Percentiles rank a stretch among this genome's conserved stretches.
phyloP scores from a whole-genome alignment of 2,113 vertebrate genomes.

The Hemiprocne comata region DNA sequence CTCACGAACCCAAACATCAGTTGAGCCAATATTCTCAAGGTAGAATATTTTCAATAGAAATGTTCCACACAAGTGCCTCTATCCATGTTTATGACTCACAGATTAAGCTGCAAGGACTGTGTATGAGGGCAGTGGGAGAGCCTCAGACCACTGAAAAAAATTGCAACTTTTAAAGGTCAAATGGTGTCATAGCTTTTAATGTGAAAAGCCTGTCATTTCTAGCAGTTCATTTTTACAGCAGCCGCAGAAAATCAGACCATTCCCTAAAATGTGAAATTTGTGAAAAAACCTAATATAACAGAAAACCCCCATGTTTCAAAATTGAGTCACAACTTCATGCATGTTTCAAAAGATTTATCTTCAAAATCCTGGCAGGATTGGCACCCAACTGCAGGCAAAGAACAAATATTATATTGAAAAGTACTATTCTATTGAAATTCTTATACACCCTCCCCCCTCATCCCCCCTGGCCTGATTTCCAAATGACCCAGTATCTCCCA shows the following conservation, averaged over 20 bases:
- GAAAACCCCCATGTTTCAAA: accelerated
- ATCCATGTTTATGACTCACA: not conserved
- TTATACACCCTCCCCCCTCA: no score
- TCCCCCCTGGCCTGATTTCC: not conserved
- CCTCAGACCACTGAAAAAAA: not conserved
- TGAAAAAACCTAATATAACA: not conserved
- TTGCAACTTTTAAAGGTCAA: not conserved
- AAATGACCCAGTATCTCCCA: not conserved
- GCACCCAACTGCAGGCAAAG: not conserved
- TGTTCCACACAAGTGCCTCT: not conserved
- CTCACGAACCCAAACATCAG: slow-evolving; percentile 40
- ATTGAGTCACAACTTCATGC: not conserved
- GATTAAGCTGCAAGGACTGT: not conserved
- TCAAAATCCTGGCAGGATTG: not conserved
- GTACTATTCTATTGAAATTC: not conserved
- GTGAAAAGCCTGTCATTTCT: not conserved
- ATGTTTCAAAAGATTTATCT: not conserved
- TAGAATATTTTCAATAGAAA: not conserved
- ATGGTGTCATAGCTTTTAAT: not conserved
- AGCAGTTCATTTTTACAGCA: not conserved
- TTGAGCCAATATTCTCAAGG: slow-evolving; percentile 12
- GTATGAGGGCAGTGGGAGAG: not conserved
- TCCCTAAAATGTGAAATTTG: not conserved
- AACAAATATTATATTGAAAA: not conserved
- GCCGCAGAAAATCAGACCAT: not conserved